Evolutionary conservation across 2,113 vertebrate species (phyloP).

Genomic region (Grammomys dolichurus): DNA sequence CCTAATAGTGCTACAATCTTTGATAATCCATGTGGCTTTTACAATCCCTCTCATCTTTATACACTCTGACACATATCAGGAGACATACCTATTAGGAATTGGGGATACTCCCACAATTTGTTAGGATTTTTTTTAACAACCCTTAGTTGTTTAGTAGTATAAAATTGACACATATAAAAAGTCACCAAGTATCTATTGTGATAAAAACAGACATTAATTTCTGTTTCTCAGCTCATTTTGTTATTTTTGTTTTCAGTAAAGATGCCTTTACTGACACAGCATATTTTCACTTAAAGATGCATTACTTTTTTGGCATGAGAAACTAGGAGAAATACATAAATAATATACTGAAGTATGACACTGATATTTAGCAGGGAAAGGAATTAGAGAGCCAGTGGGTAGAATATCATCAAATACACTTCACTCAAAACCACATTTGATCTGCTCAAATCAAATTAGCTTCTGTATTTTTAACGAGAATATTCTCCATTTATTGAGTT

Average conservation of each 20-base stretch:
- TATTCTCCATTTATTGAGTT: slow-evolving; percentile 6
- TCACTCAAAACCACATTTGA: background rate
- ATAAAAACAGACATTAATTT: background rate
- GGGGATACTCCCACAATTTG: background rate
- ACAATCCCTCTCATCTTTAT: background rate
- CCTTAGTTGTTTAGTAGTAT: background rate
- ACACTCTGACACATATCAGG: background rate
- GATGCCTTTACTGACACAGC: slow-evolving; percentile 5
- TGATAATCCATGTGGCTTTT: background rate
- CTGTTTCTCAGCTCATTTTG: slow-evolving; percentile 9
- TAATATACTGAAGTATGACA: slow-evolving; percentile 12
- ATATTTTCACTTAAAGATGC: slow-evolving; percentile 42
- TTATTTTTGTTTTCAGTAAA: slow-evolving; percentile 16
- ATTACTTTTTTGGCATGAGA: background rate
- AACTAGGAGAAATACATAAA: slow-evolving; percentile 16
- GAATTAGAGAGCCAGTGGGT: slow-evolving; percentile 19
- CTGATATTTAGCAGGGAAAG: slow-evolving; percentile 7
- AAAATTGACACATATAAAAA: background rate
- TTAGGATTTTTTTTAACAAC: background rate
- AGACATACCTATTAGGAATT: background rate
- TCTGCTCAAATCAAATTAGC: slow-evolving; percentile 39
- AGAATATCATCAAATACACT: background rate
- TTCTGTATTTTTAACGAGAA: background rate
- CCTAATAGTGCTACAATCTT: background rate
- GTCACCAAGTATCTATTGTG: background rate